These are phyloP conservation scores for Florisuga fusca DNA, from an alignment of 2,797 vertebrate genomes.

Conservation along the genomic window DNA sequence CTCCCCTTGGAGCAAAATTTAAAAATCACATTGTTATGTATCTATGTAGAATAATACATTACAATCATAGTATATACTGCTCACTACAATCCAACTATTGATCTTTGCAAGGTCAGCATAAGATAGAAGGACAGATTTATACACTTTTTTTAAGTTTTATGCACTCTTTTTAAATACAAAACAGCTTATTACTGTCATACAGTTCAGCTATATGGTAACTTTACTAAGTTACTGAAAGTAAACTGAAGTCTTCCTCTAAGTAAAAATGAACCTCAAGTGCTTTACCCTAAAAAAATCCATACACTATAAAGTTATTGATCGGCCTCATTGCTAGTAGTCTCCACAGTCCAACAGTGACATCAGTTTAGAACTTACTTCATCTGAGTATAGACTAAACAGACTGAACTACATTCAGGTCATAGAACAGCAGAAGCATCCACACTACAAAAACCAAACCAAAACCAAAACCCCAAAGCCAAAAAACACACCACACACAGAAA, in stretches of 20 bases:
- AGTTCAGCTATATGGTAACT: neutral
- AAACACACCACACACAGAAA: too few species aligned
- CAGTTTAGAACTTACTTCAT: neutral
- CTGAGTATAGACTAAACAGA: neutral
- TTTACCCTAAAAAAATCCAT: neutral
- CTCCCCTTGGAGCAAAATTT: too few species aligned
- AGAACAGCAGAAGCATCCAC: neutral
- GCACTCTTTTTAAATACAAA: neutral
- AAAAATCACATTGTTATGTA: neutral
- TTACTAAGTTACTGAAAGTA: neutral
- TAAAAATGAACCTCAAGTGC: neutral
- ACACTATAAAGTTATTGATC: neutral
- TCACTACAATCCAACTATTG: neutral
- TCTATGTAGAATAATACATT: neutral
- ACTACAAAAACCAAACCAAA: neutral
- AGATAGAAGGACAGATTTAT: neutral
- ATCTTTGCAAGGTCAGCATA: neutral
- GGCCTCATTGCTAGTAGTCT: neutral
- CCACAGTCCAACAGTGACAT: neutral
- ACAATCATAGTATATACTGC: neutral
- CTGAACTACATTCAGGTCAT: neutral
- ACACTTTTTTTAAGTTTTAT: too few species aligned
- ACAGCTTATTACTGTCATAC: neutral
- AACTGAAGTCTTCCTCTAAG: neutral
- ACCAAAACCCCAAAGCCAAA: too few species aligned